Evolutionary conservation across 2,888 invertebrate species (phyloP).

Genomic region (Omphaloscelis lunosa): DNA sequence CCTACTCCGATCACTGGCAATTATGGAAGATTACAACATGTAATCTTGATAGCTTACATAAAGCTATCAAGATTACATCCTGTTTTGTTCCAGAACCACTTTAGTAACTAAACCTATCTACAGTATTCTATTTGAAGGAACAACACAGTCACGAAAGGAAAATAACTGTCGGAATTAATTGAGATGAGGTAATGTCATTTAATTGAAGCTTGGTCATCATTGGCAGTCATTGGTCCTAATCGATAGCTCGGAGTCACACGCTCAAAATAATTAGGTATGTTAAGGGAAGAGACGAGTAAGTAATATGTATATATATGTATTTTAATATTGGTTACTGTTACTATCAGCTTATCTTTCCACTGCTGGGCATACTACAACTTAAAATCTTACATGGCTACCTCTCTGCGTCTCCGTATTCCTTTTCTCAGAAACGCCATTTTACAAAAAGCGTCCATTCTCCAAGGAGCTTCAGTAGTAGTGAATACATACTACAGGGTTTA

Average conservation of each 20-base stretch:
- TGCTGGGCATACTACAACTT: no score
- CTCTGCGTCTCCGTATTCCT: constrained; percentile 1
- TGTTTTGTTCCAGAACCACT: neutral
- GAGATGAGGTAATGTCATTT: no score
- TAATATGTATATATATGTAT: neutral
- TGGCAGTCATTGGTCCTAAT: neutral
- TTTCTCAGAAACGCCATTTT: constrained; percentile 15
- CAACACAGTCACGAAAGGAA: no score
- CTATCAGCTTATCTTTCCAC: neutral
- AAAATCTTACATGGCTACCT: neutral
- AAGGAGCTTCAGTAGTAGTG: constrained; percentile 27
- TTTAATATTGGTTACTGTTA: neutral
- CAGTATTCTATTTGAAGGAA: no score
- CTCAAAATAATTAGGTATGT: neutral
- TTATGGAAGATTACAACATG: no score
- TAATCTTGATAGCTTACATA: no score
- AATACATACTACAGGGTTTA: neutral
- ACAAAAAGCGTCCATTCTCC: constrained; percentile 29
- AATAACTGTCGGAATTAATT: no score
- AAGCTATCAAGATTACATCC: neutral
- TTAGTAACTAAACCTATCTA: no score
- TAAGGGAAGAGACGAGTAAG: no score
- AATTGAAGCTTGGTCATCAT: neutral
- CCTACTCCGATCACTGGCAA: no score
- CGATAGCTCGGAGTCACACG: neutral